Percentiles rank a stretch among this genome's conserved stretches.
phyloP scores from a whole-genome alignment of 2,888 invertebrate genomes.

The Norana najaformis region DNA sequence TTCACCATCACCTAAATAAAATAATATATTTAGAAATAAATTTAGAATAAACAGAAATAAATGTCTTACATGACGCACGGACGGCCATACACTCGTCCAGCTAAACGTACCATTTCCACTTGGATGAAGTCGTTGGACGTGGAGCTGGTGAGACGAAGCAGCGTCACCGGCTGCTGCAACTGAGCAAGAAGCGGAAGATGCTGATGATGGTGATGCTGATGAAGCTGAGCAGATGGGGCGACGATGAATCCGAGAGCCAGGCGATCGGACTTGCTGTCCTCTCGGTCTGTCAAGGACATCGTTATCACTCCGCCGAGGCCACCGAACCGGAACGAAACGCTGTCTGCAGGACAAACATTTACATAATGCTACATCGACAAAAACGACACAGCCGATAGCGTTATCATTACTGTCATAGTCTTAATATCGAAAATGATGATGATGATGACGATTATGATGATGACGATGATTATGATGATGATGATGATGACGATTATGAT shows the following conservation, averaged over 20 bases:
- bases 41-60: too few species aligned
- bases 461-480: too few species aligned
- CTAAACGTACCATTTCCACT: slow-evolving; percentile 81
- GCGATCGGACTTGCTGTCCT: slow-evolving; percentile 83
- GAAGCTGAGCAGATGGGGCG: neutral
- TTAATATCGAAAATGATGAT: too few species aligned
- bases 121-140: slow-evolving; percentile 93
- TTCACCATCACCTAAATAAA: too few species aligned
- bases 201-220: slow-evolving; percentile 58
- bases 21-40: too few species aligned
- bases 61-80: too few species aligned
- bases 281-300: slow-evolving; percentile 81
- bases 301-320: slow-evolving; percentile 79
- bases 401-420: neutral
- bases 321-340: slow-evolving; percentile 24
- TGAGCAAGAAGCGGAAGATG: slow-evolving; percentile 60
- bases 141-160: slow-evolving; percentile 83
- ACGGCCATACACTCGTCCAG: too few species aligned
- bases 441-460: too few species aligned
- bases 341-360: neutral
- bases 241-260: slow-evolving; percentile 91
- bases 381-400: neutral
- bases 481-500: too few species aligned
- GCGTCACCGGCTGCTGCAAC: slow-evolving; percentile 67
- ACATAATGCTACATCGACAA: too few species aligned